Percentiles rank a stretch among this genome's conserved stretches.
These are phyloP conservation scores for Nymphalis c-album DNA, from an alignment of 2,888 invertebrate genomes.

Conservation along the genomic window DNA sequence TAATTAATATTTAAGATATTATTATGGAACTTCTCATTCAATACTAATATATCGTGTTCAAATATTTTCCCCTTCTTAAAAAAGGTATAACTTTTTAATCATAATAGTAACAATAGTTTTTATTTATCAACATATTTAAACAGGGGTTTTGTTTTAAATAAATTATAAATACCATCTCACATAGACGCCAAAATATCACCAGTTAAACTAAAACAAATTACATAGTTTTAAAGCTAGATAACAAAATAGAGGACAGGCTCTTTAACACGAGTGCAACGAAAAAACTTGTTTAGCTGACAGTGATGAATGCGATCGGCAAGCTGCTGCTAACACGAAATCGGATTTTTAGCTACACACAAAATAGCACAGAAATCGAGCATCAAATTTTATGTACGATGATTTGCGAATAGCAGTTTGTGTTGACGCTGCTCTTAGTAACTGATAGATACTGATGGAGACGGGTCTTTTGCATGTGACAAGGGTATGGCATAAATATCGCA, in stretches of 20 bases:
- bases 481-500: constrained; percentile 35
- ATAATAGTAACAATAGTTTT: no score
- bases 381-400: constrained; percentile 28
- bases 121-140: constrained; percentile 3
- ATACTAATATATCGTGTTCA: constrained; percentile 12
- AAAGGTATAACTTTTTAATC: no score
- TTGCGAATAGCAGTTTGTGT: constrained; percentile 34
- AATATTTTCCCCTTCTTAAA: no score
- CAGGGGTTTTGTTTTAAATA: background rate
- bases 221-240: constrained; percentile 68
- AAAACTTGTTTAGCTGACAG: constrained; percentile 72
- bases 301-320: constrained; percentile 71
- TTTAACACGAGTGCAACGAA: constrained; percentile 67
- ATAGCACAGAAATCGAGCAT: constrained; percentile 22
- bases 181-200: background rate
- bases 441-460: constrained; percentile 36
- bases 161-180: background rate
- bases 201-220: constrained; percentile 47
- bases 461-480: constrained; percentile 36
- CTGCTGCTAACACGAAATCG: constrained; percentile 53
- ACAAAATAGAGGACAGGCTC: constrained; percentile 68
- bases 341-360: constrained; percentile 42
- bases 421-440: constrained; percentile 31
- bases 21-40: constrained; percentile 13
- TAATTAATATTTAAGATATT: constrained; percentile 30